These are phyloP conservation scores for Leptoclinus maculatus DNA, from an alignment of 2,797 vertebrate genomes.

Conservation along the genomic window DNA sequence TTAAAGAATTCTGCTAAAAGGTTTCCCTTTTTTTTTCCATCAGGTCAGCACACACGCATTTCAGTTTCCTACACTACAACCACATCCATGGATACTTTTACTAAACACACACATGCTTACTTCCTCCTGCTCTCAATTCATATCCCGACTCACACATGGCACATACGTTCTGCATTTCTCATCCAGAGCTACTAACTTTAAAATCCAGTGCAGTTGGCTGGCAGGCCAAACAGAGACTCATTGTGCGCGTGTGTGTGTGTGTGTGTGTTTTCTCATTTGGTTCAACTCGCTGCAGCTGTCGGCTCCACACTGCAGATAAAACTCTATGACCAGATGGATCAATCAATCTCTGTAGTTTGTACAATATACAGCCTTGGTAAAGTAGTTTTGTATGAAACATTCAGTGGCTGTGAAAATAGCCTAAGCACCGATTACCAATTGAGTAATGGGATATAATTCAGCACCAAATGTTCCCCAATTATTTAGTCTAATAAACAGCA, in stretches of 20 bases:
- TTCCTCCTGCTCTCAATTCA: conserved; percentile 28
- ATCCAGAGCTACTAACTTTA: conserved; percentile 70
- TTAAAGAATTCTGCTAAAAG: conserved; percentile 17
- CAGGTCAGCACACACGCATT: conserved; percentile 45
- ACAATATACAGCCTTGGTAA: conserved; percentile 14
- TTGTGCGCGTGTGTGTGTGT: conserved; percentile 18
- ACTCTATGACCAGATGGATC: conserved; percentile 42
- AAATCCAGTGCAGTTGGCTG: conserved; percentile 32
- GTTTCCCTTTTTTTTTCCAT: conserved; percentile 45
- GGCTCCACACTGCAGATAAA: conserved; percentile 25
- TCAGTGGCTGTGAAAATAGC: conserved; percentile 17
- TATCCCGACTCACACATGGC: conserved; percentile 71
- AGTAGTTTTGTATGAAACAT: conserved; percentile 14
- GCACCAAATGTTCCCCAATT: conserved; percentile 20
- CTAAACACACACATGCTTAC: conserved; percentile 31
- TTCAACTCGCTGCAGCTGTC: conserved; percentile 46
- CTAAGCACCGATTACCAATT: conserved; percentile 3
- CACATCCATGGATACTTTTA: conserved; percentile 47
- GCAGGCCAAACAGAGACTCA: conserved; percentile 42
- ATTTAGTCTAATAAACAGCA: conserved; percentile 11
- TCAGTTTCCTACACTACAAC: conserved; percentile 47
- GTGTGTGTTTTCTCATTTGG: conserved; percentile 16
- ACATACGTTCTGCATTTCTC: conserved; percentile 68
- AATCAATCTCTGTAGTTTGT: conserved; percentile 36
- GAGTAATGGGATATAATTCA: conserved; percentile 9